Conservation (phyloP, 2,797 vertebrate genomes). For the Geotrypetes seraphini region DNA sequence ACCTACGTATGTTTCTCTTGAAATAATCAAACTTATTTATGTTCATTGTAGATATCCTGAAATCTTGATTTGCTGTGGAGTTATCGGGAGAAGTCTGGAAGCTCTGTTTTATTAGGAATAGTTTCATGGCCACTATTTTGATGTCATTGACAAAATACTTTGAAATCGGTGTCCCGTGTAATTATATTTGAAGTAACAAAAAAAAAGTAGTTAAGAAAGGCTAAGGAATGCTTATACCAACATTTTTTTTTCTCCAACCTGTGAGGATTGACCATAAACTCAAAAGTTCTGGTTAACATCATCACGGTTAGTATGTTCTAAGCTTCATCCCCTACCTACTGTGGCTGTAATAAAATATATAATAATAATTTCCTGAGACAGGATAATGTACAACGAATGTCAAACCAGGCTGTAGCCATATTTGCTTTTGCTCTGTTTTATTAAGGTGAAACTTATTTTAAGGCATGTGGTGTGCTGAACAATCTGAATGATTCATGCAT, state of each 20-base stretch:
- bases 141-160: no score
- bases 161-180: no score
- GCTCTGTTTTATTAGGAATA: no score
- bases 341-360: conserved; percentile 71
- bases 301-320: conserved; percentile 65
- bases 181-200: no score
- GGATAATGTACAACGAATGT: conserved; percentile 71
- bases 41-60: no score
- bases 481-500: conserved; percentile 63
- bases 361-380: conserved; percentile 73
- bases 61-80: no score
- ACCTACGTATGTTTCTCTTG: no score
- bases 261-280: conserved; percentile 44
- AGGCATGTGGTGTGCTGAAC: conserved; percentile 67
- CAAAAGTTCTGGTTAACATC: conserved; percentile 65
- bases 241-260: conserved; percentile 16
- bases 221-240: conserved; percentile 9
- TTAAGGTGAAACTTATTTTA: conserved; percentile 74
- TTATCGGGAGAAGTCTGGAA: no score
- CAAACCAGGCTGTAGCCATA: conserved; percentile 59
- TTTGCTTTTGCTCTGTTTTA: conserved; percentile 66
- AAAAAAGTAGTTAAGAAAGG: neutral
- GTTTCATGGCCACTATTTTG: no score
- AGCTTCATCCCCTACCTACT: conserved; percentile 64
- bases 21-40: no score